These are phyloP conservation scores for Littorina saxatilis DNA, from an alignment of 1,140 invertebrate species.

Conservation along the genomic window DNA sequence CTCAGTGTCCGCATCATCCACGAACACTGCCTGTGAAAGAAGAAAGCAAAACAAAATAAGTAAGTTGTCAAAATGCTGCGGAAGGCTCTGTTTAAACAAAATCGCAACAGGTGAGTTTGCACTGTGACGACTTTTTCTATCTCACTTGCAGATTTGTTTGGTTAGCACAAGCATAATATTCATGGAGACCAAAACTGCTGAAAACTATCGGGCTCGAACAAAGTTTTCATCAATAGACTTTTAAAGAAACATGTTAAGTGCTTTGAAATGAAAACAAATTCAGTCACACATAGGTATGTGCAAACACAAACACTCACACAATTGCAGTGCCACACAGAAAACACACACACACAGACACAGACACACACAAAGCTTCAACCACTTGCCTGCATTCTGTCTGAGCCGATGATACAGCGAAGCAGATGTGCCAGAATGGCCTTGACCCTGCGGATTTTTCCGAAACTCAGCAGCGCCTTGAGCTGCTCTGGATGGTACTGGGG, in stretches of 20 bases:
- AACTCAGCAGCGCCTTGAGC: conserved; percentile 98
- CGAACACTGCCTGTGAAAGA: conserved; percentile 44
- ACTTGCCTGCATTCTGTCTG: conserved; percentile 58
- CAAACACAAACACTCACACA: background rate
- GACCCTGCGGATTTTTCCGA: conserved; percentile 91
- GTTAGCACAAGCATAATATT: too few species aligned
- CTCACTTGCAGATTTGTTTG: too few species aligned
- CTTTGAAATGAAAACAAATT: too few species aligned
- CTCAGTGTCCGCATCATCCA: conserved; percentile 47
- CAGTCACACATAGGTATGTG: too few species aligned
- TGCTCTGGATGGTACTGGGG: conserved; percentile 99
- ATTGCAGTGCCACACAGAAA: background rate
- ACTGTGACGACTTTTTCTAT: too few species aligned
- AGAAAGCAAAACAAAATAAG: background rate
- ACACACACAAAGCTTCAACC: conserved; percentile 10
- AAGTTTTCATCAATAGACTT: too few species aligned
- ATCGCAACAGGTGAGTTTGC: too few species aligned
- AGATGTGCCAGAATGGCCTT: conserved; percentile 98
- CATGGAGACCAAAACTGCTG: background rate
- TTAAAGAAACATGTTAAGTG: too few species aligned
- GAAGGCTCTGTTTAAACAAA: too few species aligned
- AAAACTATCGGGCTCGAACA: too few species aligned
- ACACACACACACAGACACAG: background rate
- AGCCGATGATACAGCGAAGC: conserved; percentile 80
- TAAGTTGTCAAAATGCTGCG: too few species aligned